These are phyloP conservation scores for Dromas ardeola DNA, from an alignment of 2,113 vertebrate species.

Conservation along the genomic window DNA sequence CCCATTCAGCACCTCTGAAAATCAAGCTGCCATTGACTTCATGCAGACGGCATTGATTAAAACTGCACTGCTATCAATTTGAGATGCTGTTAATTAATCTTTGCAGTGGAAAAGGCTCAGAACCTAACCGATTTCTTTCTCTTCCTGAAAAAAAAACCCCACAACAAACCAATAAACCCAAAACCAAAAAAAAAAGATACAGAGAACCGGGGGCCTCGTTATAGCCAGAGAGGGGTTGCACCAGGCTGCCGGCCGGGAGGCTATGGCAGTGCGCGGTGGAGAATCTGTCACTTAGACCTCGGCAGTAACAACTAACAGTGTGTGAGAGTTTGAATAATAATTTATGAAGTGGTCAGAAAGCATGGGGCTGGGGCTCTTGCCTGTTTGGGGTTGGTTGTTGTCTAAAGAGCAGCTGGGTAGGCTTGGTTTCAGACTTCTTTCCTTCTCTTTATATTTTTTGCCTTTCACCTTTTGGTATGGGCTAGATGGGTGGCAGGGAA, in stretches of 20 bases:
- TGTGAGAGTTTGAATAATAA: neutral
- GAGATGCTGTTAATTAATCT: neutral
- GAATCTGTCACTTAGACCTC: neutral
- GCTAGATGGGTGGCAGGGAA: too few relatives aligned
- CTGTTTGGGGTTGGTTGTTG: neutral
- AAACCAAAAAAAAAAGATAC: neutral
- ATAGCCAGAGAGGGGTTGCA: neutral
- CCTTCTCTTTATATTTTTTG: neutral
- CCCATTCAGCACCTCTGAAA: neutral
- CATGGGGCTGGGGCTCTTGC: too few relatives aligned
- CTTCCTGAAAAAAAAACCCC: neutral
- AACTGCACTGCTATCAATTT: neutral
- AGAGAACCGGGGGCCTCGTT: neutral
- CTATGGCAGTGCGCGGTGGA: neutral
- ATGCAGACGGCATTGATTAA: fast-evolving
- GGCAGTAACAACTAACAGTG: neutral
- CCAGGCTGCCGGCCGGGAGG: neutral
- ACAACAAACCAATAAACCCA: neutral
- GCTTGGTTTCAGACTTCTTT: neutral
- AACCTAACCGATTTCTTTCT: neutral
- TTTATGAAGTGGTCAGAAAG: too few relatives aligned
- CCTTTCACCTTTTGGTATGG: neutral
- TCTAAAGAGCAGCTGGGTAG: neutral
- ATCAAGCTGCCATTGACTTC: neutral
- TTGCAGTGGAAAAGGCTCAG: neutral